These are phyloP conservation scores for Momotus momota DNA, from an alignment of 2,797 vertebrate genomes.

Conservation along the genomic window DNA sequence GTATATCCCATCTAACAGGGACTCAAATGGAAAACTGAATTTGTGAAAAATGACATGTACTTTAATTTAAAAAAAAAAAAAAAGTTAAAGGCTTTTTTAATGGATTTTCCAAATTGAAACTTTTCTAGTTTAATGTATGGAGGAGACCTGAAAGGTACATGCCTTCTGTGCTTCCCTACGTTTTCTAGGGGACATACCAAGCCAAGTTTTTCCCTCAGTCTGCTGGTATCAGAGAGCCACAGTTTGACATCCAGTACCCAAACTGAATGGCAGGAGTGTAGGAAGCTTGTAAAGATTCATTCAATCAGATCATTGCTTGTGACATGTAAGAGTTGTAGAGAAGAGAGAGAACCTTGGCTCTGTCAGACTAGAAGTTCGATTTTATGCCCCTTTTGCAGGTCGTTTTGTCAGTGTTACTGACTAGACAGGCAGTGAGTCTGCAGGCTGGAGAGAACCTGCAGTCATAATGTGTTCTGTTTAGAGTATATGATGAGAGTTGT, in stretches of 20 bases:
- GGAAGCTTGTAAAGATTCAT: not conserved
- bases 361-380: not conserved
- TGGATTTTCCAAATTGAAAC: not conserved
- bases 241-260: not conserved
- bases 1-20: not conserved
- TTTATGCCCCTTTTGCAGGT: not conserved
- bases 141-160: not conserved
- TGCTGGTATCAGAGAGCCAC: not conserved
- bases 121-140: not conserved
- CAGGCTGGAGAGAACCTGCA: not conserved
- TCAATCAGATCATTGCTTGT: not conserved
- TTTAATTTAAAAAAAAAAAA: not conserved
- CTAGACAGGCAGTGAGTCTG: not conserved
- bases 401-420: not conserved
- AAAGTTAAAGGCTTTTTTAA: not conserved
- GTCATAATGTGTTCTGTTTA: accelerated
- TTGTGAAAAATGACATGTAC: not conserved
- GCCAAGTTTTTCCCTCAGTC: not conserved
- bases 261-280: not conserved
- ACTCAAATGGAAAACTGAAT: not conserved
- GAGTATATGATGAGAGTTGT: not conserved
- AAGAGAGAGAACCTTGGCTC: not conserved
- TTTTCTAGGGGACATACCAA: not conserved
- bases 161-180: not conserved
- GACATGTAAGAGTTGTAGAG: accelerated